A percentile compares a stretch with the other conserved stretches of the same genome.
These are phyloP conservation scores for Sminthopsis crassicaudata DNA, from an alignment of 2,113 vertebrate genomes.

Conservation along the genomic window DNA sequence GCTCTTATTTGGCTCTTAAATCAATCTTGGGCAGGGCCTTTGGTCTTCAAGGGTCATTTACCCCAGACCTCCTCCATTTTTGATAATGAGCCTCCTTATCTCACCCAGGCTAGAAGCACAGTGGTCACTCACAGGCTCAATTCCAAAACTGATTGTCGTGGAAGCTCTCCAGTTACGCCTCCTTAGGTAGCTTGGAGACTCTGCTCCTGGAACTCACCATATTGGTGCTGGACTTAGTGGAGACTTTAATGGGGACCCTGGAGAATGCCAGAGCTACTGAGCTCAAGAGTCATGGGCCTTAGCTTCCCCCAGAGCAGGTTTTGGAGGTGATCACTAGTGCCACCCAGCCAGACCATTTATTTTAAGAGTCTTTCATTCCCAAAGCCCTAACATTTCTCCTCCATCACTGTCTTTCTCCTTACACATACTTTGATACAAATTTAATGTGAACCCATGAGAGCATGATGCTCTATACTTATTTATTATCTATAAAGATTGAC, in stretches of 20 bases:
- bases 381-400: neutral
- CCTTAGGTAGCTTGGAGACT: neutral
- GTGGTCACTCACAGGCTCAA: neutral
- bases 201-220: neutral
- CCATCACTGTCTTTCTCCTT: neutral
- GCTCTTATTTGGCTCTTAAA: neutral
- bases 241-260: neutral
- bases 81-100: neutral
- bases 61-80: neutral
- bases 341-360: neutral
- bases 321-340: neutral
- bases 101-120: neutral
- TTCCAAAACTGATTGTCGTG: neutral
- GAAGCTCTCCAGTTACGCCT: neutral
- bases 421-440: neutral
- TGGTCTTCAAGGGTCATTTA: neutral
- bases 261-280: neutral
- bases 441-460: neutral
- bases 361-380: neutral
- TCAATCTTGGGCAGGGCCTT: constrained; percentile 1
- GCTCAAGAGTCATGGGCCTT: neutral
- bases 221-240: neutral
- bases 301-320: neutral
- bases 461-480: neutral
- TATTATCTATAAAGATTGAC: constrained; percentile 26